Base-by-base conservation (phyloP, 1,140 invertebrate species). In the Diuraphis noxia region DNA sequence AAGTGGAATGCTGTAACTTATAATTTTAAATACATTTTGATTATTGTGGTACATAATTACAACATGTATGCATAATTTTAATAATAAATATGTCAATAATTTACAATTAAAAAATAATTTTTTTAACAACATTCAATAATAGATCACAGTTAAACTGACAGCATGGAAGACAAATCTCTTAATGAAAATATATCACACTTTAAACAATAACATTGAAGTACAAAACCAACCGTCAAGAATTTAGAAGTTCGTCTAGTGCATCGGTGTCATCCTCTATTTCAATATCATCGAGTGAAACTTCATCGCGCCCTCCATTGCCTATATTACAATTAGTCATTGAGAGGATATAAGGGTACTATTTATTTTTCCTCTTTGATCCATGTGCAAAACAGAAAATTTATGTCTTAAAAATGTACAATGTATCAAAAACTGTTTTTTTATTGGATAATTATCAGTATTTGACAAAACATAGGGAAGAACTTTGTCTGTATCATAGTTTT, bases 261-360 rank as follows among this genome's bases (percentile, higher is more conserved):
- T 95, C 94, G 41, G 94, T 94, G 92, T 95, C 95, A 21, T 93
- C 93, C 56, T 95, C 95, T 36, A 95, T 92, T n/a, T 94, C 94
- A 77, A 95, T 94, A 92, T 95, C 95, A 84, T 95, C 95, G 46
- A 95, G 93, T 79, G 93, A 93, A 88, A 94, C 93, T 72, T 91
- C 89, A 91, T 91, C 89, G 8, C 89, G 77, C 3, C 77, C 77
- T 46, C 63, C n/a, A n/a, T 91, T 91, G 49, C 94, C 94, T 92
- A 23, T 92, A 72, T 63, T 63, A 85, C 19, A 84, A 43, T 52
- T 40, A 46, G 36, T 56, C 23, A 86, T 46, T 9, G 10, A 10
- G 30, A n/a, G n/a, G n/a, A n/a, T n/a, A n/a, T n/a, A n/a, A n/a
- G n/a, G n/a, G n/a, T n/a, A n/a, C n/a, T n/a, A n/a, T n/a, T n/a